Percentiles rank a stretch among this genome's conserved stretches.
Conservation (phyloP, 2,113 vertebrate genomes). For the Centropus bengalensis region DNA sequence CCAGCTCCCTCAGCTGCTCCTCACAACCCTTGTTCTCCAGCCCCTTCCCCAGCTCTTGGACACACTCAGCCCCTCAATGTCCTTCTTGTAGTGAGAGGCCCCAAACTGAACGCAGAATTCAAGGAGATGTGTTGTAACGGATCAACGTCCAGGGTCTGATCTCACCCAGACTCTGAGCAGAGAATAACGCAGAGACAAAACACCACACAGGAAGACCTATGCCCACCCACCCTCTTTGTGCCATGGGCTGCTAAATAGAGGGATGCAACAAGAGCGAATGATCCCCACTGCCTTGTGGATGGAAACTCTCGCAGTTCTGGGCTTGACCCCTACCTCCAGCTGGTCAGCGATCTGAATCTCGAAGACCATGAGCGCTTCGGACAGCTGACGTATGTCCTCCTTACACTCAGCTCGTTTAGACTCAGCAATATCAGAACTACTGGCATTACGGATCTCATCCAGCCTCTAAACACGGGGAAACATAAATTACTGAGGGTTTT, state of each 20-base stretch:
- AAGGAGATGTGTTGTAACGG: neutral
- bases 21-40: no score
- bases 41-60: no score
- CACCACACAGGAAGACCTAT: neutral
- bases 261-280: neutral
- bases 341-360: slow-evolving; percentile 83
- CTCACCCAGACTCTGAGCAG: neutral
- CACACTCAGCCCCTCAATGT: no score
- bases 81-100: no score
- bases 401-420: slow-evolving; percentile 41
- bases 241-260: neutral
- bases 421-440: slow-evolving; percentile 52
- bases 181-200: neutral
- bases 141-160: neutral
- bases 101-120: no score
- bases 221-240: neutral
- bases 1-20: no score
- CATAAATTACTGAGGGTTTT: neutral
- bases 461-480: slow-evolving; percentile 70
- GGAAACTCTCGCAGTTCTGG: neutral
- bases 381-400: slow-evolving; percentile 74
- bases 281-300: fast-evolving
- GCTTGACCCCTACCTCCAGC: slow-evolving; percentile 81
- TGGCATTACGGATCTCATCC: slow-evolving; percentile 64
- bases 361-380: slow-evolving; percentile 78